Base-by-base conservation (phyloP, 2,888 invertebrate species). In the Omphaloscelis lunosa region DNA sequence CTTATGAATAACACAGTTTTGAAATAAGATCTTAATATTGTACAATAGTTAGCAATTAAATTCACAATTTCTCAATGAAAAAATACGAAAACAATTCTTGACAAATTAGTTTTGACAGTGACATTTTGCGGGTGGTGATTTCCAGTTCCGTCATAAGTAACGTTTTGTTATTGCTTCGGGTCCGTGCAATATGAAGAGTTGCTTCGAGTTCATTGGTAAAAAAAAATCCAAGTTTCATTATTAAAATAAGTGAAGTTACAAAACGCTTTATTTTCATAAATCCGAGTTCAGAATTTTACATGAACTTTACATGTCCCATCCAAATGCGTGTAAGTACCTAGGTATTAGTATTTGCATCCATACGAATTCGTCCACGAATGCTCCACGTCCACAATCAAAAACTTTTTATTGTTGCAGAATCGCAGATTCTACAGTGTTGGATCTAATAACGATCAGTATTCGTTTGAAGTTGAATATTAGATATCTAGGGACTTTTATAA, bases 51-150 rank as follows among this genome's bases (percentile, higher is more conserved):
- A 65, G 59, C 77, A 79, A 81, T 74, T 69, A 73, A 65, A 77
- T 75, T 69, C 69, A 73, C 76, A 81, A 81, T 82, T 84, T 77
- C 77, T 61, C 75, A 82, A 85, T 83, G 83, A 74, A 82, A 84
- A 74, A 82, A 84, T 79, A 80, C 58, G 84, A 87, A 87, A 89
- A 88, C 87, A 89, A 80, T 85, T 77, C 48, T 80, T 83, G 83
- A 83, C 82, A 56, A 61, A 29, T 39, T 5, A 2, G 9, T 41
- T 81, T 45, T 88, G 88, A 88, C 88, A 88, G 71, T 89, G 88
- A 89, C 90, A 63, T 79, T 78, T 77, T 66, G 70, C 72, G 72
- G 68, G 62, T 87, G 67, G 71, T 73, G 29, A 74, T n/a, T 53
- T 59, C 45, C 39, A 15, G 17, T 41, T 39, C 53, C 69, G 78